These are phyloP conservation scores for Cephonodes hylas DNA, from an alignment of 2,888 invertebrate species.

Conservation along the genomic window DNA sequence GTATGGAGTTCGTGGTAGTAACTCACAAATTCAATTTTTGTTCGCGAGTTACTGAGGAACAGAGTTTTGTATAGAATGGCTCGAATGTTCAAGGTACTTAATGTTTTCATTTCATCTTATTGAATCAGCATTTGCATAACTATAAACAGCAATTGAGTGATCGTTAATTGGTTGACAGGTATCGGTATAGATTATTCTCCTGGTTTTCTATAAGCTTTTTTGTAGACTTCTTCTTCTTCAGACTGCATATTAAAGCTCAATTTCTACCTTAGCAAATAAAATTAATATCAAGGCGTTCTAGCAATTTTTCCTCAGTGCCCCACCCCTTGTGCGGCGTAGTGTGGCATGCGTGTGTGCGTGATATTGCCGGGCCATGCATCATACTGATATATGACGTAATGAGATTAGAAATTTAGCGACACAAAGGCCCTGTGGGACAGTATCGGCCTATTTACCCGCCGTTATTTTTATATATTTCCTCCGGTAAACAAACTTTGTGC, in stretches of 20 bases:
- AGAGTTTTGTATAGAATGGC: not conserved
- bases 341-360: conserved; percentile 18
- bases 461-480: not conserved
- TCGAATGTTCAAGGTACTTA: not conserved
- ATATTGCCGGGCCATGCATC: conserved; percentile 44
- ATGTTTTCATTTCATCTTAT: too few relatives aligned
- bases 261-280: too few relatives aligned
- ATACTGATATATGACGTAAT: conserved; percentile 51
- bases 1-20: not conserved
- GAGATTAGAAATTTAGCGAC: conserved; percentile 39
- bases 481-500: not conserved
- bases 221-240: too few relatives aligned
- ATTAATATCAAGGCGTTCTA: not conserved
- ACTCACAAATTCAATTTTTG: not conserved
- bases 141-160: too few relatives aligned
- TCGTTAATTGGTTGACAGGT: too few relatives aligned
- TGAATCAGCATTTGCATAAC: too few relatives aligned
- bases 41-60: not conserved
- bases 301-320: not conserved
- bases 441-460: conserved; percentile 2
- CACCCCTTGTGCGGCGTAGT: conserved; percentile 1
- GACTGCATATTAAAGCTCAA: too few relatives aligned
- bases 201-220: too few relatives aligned
- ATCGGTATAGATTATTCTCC: too few relatives aligned
- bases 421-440: conserved; percentile 3